phyloP scores from a whole-genome alignment of 2,797 vertebrate genomes.

The Rhabdomys pumilio region DNA sequence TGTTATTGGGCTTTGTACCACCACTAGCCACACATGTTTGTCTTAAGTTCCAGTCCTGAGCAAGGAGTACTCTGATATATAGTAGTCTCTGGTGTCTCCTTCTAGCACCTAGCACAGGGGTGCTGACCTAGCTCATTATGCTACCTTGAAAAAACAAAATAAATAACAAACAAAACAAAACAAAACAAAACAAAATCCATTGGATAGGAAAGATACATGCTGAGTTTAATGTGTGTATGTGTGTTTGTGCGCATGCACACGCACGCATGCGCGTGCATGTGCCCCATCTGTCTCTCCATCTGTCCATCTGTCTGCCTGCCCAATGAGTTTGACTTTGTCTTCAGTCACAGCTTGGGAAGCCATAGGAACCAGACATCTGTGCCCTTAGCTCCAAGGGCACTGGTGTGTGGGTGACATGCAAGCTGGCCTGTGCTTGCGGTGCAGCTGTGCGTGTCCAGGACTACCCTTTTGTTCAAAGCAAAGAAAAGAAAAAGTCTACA shows the following conservation, averaged over 20 bases:
- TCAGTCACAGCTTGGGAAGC: slow-evolving; percentile 28
- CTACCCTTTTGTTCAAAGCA: slow-evolving; percentile 51
- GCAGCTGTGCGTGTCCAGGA: slow-evolving; percentile 9
- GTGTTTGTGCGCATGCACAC: not conserved
- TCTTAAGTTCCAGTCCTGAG: not conserved
- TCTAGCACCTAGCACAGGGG: not conserved
- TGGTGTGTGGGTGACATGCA: not conserved
- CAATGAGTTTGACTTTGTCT: not conserved
- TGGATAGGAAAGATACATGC: not conserved
- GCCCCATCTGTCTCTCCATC: not conserved
- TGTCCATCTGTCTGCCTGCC: not conserved
- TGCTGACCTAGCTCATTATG: not conserved
- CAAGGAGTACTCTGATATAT: not conserved
- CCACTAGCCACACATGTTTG: not conserved
- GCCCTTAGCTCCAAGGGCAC: not conserved
- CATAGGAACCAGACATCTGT: not conserved
- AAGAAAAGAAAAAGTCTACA: slow-evolving; percentile 35
- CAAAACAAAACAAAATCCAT: not conserved
- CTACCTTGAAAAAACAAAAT: not conserved
- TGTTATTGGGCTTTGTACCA: not conserved
- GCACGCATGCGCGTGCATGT: not conserved
- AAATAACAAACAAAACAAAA: not conserved
- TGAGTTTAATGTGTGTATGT: not conserved
- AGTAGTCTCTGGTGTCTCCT: rapidly evolving
- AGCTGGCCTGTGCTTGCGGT: not conserved